phyloP scores from a whole-genome alignment of 2,797 vertebrate genomes.

The Micrastur ruficollis region DNA sequence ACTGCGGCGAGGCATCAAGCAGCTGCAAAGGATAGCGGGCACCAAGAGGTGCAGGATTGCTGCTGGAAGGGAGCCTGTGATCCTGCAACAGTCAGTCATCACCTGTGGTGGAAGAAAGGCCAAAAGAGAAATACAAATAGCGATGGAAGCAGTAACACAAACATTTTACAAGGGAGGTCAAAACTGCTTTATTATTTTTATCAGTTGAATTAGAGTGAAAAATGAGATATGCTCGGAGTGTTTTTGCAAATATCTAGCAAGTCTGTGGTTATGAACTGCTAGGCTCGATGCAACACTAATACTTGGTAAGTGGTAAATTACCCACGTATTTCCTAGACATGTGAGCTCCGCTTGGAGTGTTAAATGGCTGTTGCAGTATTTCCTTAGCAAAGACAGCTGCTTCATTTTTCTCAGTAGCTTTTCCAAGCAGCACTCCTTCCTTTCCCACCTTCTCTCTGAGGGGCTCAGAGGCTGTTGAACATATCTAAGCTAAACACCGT shows the following conservation, averaged over 20 bases:
- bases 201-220: neutral
- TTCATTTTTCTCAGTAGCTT: neutral
- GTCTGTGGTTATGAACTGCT: neutral
- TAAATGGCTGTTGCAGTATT: neutral
- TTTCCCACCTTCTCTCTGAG: neutral
- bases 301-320: neutral
- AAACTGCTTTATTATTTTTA: neutral
- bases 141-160: neutral
- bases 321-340: neutral
- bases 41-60: neutral
- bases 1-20: neutral
- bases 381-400: neutral
- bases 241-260: neutral
- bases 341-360: neutral
- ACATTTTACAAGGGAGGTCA: neutral
- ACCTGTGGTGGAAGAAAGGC: fast-evolving
- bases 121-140: neutral
- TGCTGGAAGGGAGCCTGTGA: neutral
- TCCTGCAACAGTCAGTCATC: neutral
- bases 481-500: neutral
- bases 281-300: neutral
- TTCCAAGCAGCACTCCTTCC: neutral
- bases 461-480: neutral
- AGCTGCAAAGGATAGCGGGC: neutral
- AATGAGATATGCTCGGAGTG: neutral